Evolutionary conservation across 2,888 invertebrate species (phyloP).

Genomic region (Lithophane ornitopus): DNA sequence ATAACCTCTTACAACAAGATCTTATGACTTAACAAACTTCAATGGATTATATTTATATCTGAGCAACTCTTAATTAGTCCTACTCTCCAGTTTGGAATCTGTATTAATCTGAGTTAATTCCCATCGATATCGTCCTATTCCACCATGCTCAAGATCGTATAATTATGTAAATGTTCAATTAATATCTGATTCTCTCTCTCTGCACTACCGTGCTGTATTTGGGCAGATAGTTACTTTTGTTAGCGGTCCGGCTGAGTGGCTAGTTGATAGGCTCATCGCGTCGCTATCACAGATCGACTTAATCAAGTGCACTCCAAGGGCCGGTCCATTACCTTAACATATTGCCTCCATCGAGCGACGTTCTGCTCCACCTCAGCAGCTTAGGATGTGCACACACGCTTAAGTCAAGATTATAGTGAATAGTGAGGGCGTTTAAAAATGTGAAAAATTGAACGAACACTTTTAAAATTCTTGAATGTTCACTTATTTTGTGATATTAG

Average conservation of each 20-base stretch:
- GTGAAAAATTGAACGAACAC: not conserved
- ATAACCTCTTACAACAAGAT: slow-evolving; percentile 17
- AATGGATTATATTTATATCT: slow-evolving; percentile 40
- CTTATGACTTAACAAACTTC: slow-evolving; percentile 31
- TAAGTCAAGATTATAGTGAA: slow-evolving; percentile 48
- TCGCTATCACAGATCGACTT: slow-evolving; percentile 78
- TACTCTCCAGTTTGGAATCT: slow-evolving; percentile 45
- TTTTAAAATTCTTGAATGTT: not conserved
- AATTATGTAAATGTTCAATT: slow-evolving; percentile 63
- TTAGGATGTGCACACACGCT: slow-evolving; percentile 55
- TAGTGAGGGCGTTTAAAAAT: slow-evolving; percentile 33
- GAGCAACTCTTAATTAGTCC: slow-evolving; percentile 54
- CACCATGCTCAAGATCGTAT: slow-evolving; percentile 41
- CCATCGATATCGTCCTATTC: slow-evolving; percentile 40
- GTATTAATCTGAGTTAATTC: slow-evolving; percentile 58
- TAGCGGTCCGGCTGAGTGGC: slow-evolving; percentile 65
- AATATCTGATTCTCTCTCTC: slow-evolving; percentile 41
- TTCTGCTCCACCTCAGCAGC: slow-evolving; percentile 57
- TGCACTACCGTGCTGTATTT: slow-evolving; percentile 25
- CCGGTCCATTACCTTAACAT: slow-evolving; percentile 81
- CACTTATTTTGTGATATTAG: not conserved
- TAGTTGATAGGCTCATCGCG: slow-evolving; percentile 77
- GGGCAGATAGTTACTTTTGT: slow-evolving; percentile 56
- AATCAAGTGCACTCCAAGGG: slow-evolving; percentile 81
- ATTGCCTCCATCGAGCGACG: slow-evolving; percentile 74